Conservation (phyloP, 2,797 vertebrate genomes). For the Gobionotothen gibberifrons region DNA sequence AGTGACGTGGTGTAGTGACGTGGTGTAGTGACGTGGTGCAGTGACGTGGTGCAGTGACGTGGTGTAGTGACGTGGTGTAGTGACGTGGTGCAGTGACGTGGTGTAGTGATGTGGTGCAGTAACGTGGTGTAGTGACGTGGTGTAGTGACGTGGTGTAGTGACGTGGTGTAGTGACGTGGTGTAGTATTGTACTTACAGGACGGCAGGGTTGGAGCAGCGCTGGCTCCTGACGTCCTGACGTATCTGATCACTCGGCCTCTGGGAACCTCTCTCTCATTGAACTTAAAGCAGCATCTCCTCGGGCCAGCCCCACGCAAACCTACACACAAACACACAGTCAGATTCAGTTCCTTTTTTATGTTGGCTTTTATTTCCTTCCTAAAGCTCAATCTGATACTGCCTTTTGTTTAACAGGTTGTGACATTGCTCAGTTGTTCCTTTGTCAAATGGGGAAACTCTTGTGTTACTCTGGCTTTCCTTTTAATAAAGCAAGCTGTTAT, state of each 20-base stretch:
- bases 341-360: no score
- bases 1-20: no score
- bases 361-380: constrained; percentile 7
- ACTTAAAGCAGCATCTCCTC: constrained; percentile 77
- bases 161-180: no score
- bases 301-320: constrained; percentile 55
- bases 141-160: no score
- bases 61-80: no score
- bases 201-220: constrained; percentile 69
- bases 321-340: constrained; percentile 30
- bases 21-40: no score
- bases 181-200: constrained; percentile 70
- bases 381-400: not conserved
- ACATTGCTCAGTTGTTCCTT: not conserved
- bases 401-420: not conserved
- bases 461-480: no score
- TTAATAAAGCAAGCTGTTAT: not conserved
- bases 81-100: no score
- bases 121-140: no score
- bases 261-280: constrained; percentile 27
- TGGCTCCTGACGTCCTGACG: constrained; percentile 75
- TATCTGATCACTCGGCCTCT: constrained; percentile 54
- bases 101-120: no score
- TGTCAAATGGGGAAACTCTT: not conserved
- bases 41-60: no score